Base-by-base conservation (phyloP, 2,113 vertebrate genomes). In the Pygoscelis antarcticus region DNA sequence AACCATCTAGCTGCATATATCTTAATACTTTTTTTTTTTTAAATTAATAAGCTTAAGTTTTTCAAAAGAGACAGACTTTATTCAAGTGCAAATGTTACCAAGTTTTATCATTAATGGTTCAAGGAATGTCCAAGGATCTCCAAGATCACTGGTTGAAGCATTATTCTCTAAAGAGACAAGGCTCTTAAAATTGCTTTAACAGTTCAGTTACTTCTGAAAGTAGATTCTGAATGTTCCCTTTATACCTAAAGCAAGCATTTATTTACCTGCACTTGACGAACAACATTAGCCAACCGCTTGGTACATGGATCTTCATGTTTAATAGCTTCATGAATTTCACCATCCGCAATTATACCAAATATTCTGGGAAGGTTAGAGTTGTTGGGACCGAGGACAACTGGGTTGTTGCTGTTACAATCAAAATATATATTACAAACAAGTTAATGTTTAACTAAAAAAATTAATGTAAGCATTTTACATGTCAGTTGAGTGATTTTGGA, bases 341-440 rank as follows among this genome's bases (percentile, higher is more conserved):
- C 99, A 36, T 99, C 99, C 2, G 99, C 99, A 85, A 99, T 99
- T 97, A 99, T 99, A 91, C 98, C 97, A 96, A 99, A 99, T 94
- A 99, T 99, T 97, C 99, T 99, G 76, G 99, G 99, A 83, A 99
- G 99, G 96, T 99, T 99, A 66, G 99, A 97, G 96, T 99, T 99
- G 97, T 99, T 99, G 23, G 98, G 99, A 79, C 99, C 99, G 1
- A 99, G 99, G 96, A 99, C 99, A 22, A 99, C 97, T 23, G 99
- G 99, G 93, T 99, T 99, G 98, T 99, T 99, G 98, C 99, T 99
- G 96, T 96, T 64, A 92, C 46, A 68, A 91, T 27, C 22, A 93
- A 83, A 93, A 83, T 12, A 78, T 1, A 9, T 2, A 72, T 85
- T 65, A 71, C 27, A 94, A 70, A 87, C 36, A 65, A 94, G 84